Evolutionary conservation across 30 jellyfish, hydroid and myxozoan genomes (phyloP).

Genomic region (Sanderia malayensis): DNA sequence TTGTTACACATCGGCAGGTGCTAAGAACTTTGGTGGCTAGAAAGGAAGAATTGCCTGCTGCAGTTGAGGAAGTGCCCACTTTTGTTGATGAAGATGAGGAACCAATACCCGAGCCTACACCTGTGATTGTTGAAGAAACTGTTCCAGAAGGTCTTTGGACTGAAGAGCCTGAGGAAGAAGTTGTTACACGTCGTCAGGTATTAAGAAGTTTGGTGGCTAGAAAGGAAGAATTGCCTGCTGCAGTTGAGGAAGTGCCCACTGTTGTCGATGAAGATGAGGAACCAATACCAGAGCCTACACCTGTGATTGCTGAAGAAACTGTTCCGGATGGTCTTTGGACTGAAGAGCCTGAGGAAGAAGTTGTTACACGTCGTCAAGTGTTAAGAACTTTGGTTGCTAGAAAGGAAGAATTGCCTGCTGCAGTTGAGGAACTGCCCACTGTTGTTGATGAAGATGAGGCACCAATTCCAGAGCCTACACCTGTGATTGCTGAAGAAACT

Average conservation of each 20-base stretch:
- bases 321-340: too few species aligned
- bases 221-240: not conserved
- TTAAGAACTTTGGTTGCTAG: not conserved
- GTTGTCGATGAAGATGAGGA: conserved; percentile 32
- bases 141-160: too few species aligned
- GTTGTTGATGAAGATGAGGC: conserved; percentile 30
- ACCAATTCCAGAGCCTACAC: not conserved
- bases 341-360: not conserved
- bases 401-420: not conserved
- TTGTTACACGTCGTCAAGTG: not conserved
- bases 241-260: not conserved
- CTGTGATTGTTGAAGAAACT: not conserved
- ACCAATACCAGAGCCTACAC: not conserved
- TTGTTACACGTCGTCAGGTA: not conserved
- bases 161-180: not conserved
- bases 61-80: not conserved
- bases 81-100: conserved; percentile 32
- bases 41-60: not conserved
- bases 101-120: not conserved
- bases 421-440: not conserved
- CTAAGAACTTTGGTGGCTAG: not conserved
- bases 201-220: not conserved
- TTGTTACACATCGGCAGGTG: not conserved
- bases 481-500: not conserved
- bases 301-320: not conserved